A percentile compares a stretch with the other conserved stretches of the same genome.
phyloP scores from a whole-genome alignment of 2,113 vertebrate genomes.

The Arvicanthis niloticus region DNA sequence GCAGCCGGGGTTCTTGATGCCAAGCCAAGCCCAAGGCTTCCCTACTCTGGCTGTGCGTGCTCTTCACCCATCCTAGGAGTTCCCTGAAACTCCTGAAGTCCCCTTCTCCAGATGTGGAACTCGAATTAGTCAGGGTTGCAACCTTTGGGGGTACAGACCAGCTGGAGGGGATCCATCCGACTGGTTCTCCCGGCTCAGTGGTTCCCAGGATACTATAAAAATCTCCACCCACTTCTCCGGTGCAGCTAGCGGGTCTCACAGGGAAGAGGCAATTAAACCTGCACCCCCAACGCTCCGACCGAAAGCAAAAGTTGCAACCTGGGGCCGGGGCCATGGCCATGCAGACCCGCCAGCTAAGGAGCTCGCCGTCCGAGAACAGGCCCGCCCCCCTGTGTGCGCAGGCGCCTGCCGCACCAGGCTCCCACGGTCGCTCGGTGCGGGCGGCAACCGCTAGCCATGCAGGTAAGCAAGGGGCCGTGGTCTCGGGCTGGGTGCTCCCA shows the following conservation, averaged over 20 bases:
- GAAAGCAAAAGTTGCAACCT: background rate
- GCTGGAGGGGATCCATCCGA: background rate
- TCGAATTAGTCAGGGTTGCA: background rate
- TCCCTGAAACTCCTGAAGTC: background rate
- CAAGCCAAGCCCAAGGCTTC: background rate
- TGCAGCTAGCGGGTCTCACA: background rate
- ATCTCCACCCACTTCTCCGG: background rate
- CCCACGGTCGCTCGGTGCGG: constrained; percentile 55
- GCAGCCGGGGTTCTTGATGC: background rate
- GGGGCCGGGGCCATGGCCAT: background rate
- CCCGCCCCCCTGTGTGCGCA: constrained; percentile 52
- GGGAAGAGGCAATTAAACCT: background rate
- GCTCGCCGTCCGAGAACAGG: constrained; percentile 54
- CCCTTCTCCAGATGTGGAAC: background rate
- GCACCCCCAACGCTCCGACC: background rate
- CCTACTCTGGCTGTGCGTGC: background rate
- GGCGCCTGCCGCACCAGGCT: constrained; percentile 61
- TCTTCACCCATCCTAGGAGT: background rate
- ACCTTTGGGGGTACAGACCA: background rate
- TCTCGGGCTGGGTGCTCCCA: background rate
- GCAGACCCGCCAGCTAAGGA: background rate
- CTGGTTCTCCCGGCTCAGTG: background rate
- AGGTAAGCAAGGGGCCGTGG: constrained; percentile 73
- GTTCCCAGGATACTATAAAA: background rate
- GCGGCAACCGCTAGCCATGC: constrained; percentile 71